These are phyloP conservation scores for Kryphioiulus occultus DNA, from an alignment of 2,888 invertebrate genomes.

Conservation along the genomic window DNA sequence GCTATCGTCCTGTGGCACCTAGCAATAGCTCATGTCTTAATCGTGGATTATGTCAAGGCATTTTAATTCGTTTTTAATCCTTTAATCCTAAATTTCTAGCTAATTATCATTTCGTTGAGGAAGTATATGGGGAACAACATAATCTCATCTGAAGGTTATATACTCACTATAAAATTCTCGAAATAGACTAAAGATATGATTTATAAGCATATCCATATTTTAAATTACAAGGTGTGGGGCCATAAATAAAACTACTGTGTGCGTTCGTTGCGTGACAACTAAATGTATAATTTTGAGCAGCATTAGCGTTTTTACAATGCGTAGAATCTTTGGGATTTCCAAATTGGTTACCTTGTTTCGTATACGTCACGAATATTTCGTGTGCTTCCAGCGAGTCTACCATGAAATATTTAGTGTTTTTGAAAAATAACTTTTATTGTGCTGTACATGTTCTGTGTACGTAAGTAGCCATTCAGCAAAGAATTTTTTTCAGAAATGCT, in stretches of 20 bases:
- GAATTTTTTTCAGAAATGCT: too few species aligned
- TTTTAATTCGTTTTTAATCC: constrained; percentile 14
- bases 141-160: background rate
- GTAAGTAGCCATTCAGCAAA: too few species aligned
- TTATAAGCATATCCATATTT: background rate
- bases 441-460: too few species aligned
- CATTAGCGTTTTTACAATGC: background rate
- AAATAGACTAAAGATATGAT: background rate
- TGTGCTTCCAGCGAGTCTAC: too few species aligned
- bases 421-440: too few species aligned
- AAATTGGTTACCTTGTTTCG: background rate
- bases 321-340: background rate
- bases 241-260: constrained; percentile 4
- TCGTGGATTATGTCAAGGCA: background rate
- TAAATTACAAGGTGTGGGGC: background rate
- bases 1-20: background rate
- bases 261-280: background rate
- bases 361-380: too few species aligned
- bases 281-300: background rate
- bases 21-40: background rate
- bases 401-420: too few species aligned
- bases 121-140: background rate
- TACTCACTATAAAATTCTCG: background rate
- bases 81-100: background rate
- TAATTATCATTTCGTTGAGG: background rate